A percentile compares a stretch with the other conserved stretches of the same genome.
phyloP scores from a whole-genome alignment of 2,113 vertebrate genomes.

The Chiloscyllium plagiosum region DNA sequence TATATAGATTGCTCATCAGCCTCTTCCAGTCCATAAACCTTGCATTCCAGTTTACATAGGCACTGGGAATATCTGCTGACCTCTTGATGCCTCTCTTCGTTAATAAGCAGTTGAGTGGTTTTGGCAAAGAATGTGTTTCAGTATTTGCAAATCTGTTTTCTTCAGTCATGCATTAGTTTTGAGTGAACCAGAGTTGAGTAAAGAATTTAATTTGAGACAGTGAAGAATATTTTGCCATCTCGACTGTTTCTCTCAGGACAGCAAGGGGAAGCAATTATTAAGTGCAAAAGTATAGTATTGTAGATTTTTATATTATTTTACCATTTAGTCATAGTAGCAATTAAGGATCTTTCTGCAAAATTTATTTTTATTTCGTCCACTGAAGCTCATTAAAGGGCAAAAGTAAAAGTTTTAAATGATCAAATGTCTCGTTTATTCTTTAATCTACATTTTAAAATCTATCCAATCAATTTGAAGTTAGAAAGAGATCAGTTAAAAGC shows the following conservation, averaged over 20 bases:
- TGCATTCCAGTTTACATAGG: not conserved
- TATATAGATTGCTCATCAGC: not conserved
- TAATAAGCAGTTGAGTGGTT: conserved; percentile 8
- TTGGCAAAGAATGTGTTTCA: conserved; percentile 8
- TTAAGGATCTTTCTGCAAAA: not conserved
- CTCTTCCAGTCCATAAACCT: not conserved
- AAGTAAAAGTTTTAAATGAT: not conserved
- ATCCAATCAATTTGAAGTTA: not conserved
- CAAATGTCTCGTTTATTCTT: not conserved
- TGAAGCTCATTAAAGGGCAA: conserved; percentile 22
- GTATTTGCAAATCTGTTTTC: conserved; percentile 3
- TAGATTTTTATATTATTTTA: not conserved
- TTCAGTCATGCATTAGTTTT: conserved; percentile 11
- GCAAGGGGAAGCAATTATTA: not conserved
- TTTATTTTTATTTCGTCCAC: not conserved
- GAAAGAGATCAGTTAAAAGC: not conserved
- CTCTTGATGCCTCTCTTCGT: not conserved
- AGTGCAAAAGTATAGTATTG: not conserved
- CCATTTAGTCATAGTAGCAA: not conserved
- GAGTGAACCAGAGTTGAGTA: not conserved
- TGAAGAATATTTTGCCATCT: not conserved
- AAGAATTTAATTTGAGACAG: not conserved
- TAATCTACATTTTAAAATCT: not conserved
- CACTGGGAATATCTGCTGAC: not conserved
- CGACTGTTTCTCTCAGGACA: not conserved